Evolutionary conservation across 2,113 vertebrate genomes (phyloP).

Genomic region (Ictidomys tridecemlineatus): DNA sequence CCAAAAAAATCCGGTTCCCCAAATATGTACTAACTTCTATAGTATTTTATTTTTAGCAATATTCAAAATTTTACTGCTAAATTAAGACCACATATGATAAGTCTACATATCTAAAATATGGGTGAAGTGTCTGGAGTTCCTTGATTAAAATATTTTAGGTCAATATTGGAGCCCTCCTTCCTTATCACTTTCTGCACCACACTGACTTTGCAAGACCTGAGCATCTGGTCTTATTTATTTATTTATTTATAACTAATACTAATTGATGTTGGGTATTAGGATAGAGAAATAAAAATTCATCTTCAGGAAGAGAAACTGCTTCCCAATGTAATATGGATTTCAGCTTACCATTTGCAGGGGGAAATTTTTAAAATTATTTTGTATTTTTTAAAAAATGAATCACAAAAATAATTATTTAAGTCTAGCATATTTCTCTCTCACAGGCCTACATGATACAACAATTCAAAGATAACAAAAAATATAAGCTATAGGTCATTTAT

Average conservation of each 20-base stretch:
- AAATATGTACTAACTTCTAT: constrained; percentile 47
- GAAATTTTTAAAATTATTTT: neutral
- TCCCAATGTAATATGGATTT: constrained; percentile 42
- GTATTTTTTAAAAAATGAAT: constrained; percentile 36
- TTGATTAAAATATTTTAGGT: constrained; percentile 79
- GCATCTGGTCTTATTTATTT: constrained; percentile 26
- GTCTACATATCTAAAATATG: constrained; percentile 66
- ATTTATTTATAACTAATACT: constrained; percentile 31
- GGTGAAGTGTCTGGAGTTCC: constrained; percentile 73
- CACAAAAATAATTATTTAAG: constrained; percentile 26
- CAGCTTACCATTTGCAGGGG: neutral
- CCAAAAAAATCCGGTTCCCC: neutral
- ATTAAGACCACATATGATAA: constrained; percentile 50
- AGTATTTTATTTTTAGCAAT: constrained; percentile 64
- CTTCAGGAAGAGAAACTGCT: constrained; percentile 36
- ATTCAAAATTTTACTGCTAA: constrained; percentile 66
- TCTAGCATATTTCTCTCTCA: neutral
- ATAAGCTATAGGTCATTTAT: neutral
- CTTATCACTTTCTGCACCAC: constrained; percentile 76
- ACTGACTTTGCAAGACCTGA: constrained; percentile 68
- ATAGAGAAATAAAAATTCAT: constrained; percentile 54
- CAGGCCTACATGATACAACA: constrained; percentile 12
- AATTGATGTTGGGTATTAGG: neutral
- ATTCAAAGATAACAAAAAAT: constrained; percentile 17
- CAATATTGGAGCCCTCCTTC: constrained; percentile 65